Evolutionary conservation across 2,888 invertebrate genomes (phyloP).

Genomic region (Embidobia sp.): DNA sequence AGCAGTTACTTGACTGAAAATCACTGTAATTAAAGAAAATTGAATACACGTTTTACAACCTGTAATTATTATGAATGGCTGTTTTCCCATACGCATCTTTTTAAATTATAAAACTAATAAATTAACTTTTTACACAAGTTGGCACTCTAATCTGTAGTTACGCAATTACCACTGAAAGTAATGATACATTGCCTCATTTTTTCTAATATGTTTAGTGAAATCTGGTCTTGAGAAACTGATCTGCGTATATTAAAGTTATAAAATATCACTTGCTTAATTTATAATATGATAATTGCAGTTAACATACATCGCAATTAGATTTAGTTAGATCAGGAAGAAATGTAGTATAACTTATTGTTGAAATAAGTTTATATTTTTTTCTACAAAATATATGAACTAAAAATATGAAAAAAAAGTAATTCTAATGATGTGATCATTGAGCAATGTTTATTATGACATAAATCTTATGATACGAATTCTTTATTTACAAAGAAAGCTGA

Average conservation of each 20-base stretch:
- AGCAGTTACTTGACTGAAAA: conserved; percentile 21
- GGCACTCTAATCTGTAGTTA: conserved; percentile 17
- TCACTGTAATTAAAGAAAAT: conserved; percentile 35
- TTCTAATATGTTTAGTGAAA: conserved; percentile 2
- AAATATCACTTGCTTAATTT: not conserved
- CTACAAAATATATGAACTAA: too few relatives aligned
- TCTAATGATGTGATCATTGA: too few relatives aligned
- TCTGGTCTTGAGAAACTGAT: conserved; percentile 14
- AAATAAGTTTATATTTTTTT: too few relatives aligned
- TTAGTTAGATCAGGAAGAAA: too few relatives aligned
- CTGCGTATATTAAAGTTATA: not conserved
- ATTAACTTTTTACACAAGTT: conserved; percentile 13
- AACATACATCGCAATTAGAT: too few relatives aligned
- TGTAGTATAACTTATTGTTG: too few relatives aligned
- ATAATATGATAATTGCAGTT: not conserved
- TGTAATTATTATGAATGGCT: conserved; percentile 32
- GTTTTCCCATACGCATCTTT: conserved; percentile 35
- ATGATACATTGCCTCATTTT: conserved; percentile 18
- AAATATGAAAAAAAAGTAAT: too few relatives aligned
- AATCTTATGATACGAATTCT: too few relatives aligned
- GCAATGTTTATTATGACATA: too few relatives aligned
- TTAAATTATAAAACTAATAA: conserved; percentile 44
- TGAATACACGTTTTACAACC: conserved; percentile 40
- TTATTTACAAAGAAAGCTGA: too few relatives aligned
- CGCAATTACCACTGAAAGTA: conserved; percentile 3